These are phyloP conservation scores for Eptesicus fuscus DNA, from an alignment of 2,113 vertebrate genomes.

Conservation along the genomic window DNA sequence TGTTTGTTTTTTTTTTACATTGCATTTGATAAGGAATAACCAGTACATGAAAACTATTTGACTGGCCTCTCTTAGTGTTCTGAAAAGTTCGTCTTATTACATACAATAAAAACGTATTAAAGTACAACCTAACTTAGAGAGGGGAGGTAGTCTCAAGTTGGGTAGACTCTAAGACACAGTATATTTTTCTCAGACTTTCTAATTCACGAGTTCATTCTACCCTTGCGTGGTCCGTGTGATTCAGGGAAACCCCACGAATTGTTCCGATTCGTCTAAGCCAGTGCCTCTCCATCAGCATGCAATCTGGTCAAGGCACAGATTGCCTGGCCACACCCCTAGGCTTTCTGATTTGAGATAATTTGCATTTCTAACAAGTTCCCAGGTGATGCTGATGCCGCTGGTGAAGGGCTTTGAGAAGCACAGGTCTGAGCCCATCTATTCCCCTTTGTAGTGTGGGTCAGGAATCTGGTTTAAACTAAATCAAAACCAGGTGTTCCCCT, in stretches of 20 bases:
- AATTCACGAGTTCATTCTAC: not conserved
- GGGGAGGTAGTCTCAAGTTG: not conserved
- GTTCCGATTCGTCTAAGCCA: not conserved
- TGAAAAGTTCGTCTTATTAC: not conserved
- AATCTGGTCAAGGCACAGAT: not conserved
- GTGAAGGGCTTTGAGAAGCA: not conserved
- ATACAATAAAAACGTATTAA: not conserved
- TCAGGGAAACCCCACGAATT: not conserved
- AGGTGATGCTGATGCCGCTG: not conserved
- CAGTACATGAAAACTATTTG: not conserved
- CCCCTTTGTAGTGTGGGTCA: not conserved
- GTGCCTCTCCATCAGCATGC: not conserved
- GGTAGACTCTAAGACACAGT: not conserved
- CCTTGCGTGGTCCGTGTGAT: not conserved
- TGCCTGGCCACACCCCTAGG: not conserved
- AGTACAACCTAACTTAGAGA: not conserved
- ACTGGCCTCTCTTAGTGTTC: not conserved
- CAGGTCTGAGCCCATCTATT: not conserved
- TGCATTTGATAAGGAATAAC: not conserved
- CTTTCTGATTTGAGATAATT: not conserved
- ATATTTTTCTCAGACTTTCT: not conserved
- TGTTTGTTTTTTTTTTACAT: not conserved
- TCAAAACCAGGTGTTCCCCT: not conserved
- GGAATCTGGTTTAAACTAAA: not conserved
- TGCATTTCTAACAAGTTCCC: not conserved